phyloP scores from a whole-genome alignment of 2,888 invertebrate species.

The Caenorhabditis sulstoni region DNA sequence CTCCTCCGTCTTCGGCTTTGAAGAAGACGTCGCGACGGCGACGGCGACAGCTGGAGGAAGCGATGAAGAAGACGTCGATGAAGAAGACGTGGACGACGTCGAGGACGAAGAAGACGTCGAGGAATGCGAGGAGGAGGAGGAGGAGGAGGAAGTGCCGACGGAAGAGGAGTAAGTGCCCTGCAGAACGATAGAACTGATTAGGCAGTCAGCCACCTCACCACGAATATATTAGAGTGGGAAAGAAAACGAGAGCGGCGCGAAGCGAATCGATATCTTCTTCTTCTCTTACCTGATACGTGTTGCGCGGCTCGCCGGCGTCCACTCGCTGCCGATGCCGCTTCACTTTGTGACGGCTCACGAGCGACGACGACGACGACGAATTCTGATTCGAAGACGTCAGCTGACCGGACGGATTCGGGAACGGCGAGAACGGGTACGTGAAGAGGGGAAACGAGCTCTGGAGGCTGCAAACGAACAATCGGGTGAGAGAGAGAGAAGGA shows the following conservation, averaged over 20 bases:
- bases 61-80: slow-evolving; percentile 8
- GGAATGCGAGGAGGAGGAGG: slow-evolving; percentile 22
- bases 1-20: slow-evolving; percentile 2
- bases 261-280: background rate
- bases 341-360: slow-evolving; percentile 82
- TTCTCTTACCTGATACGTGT: slow-evolving; percentile 86
- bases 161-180: background rate
- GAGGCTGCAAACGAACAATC: too few species aligned
- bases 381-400: background rate
- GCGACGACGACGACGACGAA: slow-evolving; percentile 8
- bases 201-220: slow-evolving; percentile 10
- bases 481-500: background rate
- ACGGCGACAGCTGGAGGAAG: too few species aligned
- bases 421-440: slow-evolving; percentile 19
- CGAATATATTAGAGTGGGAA: slow-evolving; percentile 25
- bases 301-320: slow-evolving; percentile 93
- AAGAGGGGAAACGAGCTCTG: slow-evolving; percentile 4
- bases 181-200: slow-evolving; percentile 27
- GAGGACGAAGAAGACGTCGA: slow-evolving; percentile 45
- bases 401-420: background rate
- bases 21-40: background rate
- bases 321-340: slow-evolving; percentile 95
- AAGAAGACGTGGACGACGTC: slow-evolving; percentile 33
- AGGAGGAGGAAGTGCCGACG: slow-evolving; percentile 26
- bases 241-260: too few species aligned